phyloP scores from a whole-genome alignment of 2,113 vertebrate species.

The Scophthalmus maximus region DNA sequence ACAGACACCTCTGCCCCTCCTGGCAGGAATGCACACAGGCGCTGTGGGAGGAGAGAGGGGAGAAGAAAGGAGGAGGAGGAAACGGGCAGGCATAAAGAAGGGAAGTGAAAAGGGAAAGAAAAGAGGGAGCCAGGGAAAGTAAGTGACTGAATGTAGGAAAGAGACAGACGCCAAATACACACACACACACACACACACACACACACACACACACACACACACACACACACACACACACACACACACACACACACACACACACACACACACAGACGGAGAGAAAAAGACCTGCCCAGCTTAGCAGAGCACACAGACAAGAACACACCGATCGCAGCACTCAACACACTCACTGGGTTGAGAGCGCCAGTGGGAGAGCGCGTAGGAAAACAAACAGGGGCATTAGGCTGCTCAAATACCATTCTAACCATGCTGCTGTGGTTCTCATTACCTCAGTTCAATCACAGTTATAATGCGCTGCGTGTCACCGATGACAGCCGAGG shows the following conservation, averaged over 20 bases:
- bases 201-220: too few relatives aligned
- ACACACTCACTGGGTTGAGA: constrained; percentile 55
- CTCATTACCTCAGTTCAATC: constrained; percentile 52
- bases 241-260: too few relatives aligned
- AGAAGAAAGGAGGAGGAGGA: constrained; percentile 68
- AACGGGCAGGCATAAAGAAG: constrained; percentile 69
- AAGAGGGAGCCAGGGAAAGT: constrained; percentile 66
- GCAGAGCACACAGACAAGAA: constrained; percentile 56
- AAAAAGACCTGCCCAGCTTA: constrained; percentile 56
- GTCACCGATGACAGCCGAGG: constrained; percentile 57
- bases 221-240: too few relatives aligned
- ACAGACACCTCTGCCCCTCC: constrained; percentile 82
- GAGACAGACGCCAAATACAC: too few relatives aligned
- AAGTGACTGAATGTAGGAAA: constrained; percentile 56
- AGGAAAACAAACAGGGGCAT: constrained; percentile 77
- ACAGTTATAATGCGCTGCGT: constrained; percentile 27
- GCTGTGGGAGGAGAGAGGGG: constrained; percentile 64
- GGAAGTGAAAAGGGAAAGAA: constrained; percentile 66
- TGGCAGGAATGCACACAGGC: constrained; percentile 81
- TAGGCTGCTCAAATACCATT: constrained; percentile 69
- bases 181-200: too few relatives aligned
- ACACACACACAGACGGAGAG: too few relatives aligned
- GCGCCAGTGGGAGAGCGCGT: constrained; percentile 60
- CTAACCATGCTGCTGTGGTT: constrained; percentile 58
- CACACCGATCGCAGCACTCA: constrained; percentile 68